phyloP scores from a whole-genome alignment of 2,113 vertebrate genomes.

The Notothenia coriiceps region DNA sequence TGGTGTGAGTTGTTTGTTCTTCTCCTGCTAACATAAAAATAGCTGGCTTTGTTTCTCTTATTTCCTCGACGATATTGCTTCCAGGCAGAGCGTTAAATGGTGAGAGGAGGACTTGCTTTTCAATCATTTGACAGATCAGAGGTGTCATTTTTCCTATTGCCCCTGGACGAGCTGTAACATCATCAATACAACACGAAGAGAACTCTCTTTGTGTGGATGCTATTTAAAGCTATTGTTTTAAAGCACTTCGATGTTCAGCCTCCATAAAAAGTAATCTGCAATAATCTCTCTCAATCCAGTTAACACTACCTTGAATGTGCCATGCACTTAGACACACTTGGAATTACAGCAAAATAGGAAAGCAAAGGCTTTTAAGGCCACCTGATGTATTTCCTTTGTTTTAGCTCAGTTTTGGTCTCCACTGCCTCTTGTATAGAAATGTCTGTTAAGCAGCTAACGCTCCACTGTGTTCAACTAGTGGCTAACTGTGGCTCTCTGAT shows the following conservation, averaged over 20 bases:
- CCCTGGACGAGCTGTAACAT: slow-evolving; percentile 19
- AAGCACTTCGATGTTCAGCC: slow-evolving; percentile 9
- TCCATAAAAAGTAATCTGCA: slow-evolving; percentile 42
- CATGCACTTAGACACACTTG: background rate
- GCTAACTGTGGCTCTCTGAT: no score
- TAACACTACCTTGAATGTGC: slow-evolving; percentile 31
- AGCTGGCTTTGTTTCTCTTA: slow-evolving; percentile 31
- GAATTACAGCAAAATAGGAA: background rate
- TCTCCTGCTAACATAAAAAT: slow-evolving; percentile 30
- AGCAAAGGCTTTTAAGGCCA: background rate
- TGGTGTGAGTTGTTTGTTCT: slow-evolving; percentile 21
- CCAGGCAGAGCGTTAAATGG: slow-evolving; percentile 30
- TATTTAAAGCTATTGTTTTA: slow-evolving; percentile 35
- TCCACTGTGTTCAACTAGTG: no score
- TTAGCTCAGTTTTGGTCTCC: no score
- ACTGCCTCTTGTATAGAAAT: no score
- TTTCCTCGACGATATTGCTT: slow-evolving; percentile 39
- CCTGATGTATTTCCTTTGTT: background rate
- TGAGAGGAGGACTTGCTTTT: slow-evolving; percentile 26
- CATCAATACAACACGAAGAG: slow-evolving; percentile 33
- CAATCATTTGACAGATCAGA: slow-evolving; percentile 34
- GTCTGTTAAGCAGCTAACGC: no score
- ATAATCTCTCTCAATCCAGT: slow-evolving; percentile 65
- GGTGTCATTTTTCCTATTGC: slow-evolving; percentile 15
- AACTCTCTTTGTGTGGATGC: slow-evolving; percentile 10